Base-by-base conservation (phyloP, 2,113 vertebrate species). In the Felis chaus region DNA sequence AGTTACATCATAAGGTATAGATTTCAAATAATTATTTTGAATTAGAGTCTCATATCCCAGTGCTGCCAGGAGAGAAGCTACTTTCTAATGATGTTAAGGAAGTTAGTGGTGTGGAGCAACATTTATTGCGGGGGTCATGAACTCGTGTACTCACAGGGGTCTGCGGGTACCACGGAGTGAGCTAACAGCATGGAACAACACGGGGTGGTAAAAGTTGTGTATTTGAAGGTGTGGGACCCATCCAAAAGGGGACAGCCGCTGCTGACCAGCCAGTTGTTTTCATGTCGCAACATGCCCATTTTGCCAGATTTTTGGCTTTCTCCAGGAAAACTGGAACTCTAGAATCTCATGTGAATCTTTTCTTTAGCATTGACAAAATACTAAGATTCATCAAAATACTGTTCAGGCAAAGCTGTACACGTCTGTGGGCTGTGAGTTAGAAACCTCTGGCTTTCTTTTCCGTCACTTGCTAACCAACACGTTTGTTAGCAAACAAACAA, bases 11-110 rank as follows among this genome's bases (percentile, higher is more conserved):
- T 66, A 94, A 88, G 71, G 48, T 95, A 80, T 81, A 97, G 74
- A 94, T 90, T 82, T 96, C 39, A 86, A 93, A 66, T 82, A 87
- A 1, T 90, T 97, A 86, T 90, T 95, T 97, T 95, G 92, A 94
- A 86, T 93, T 89, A 87, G 50, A 68, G 41, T 89, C 69, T 94
- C 41, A 61, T 53, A 87, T 63, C 74, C 41, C 90, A 36, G 61
- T 68, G 25, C 65, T 92, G 65, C 80, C 55, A 90, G 27, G 36
- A 86, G 71, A 95, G 48, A 50, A 95, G 5, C 76, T 83, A 69
- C 83, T 93, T 92, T 94, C 55, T 93, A 96, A 96, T 93, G 66
- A 89, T 50, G 74, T 81, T 83, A 93, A 66, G 69, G 92, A 97
- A 69, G 76, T 92, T 83, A 55, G 57, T 71, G 5, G 14, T 66